A percentile compares a stretch with the other conserved stretches of the same genome.
phyloP scores from a whole-genome alignment of 1,140 invertebrate species.

The Bombus affinis region DNA sequence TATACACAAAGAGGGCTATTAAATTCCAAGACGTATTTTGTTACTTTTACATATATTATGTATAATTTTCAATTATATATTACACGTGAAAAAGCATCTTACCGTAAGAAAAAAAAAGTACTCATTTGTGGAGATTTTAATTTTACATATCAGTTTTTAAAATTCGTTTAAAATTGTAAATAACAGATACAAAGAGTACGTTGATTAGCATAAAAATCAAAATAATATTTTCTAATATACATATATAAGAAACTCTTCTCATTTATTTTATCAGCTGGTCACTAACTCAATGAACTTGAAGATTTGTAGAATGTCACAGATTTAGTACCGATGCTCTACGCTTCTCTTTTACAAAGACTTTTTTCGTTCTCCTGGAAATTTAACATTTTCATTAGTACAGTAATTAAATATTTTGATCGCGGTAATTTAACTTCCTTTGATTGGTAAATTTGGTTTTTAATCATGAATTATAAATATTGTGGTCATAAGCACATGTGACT shows the following conservation, averaged over 20 bases:
- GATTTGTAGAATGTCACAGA: neutral
- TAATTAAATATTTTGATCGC: neutral
- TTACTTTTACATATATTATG: neutral
- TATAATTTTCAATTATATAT: neutral
- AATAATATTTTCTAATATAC: neutral
- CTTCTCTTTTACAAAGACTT: neutral
- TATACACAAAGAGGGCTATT: neutral
- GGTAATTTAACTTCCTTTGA: neutral
- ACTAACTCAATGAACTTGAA: neutral
- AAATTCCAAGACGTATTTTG: neutral
- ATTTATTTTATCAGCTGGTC: neutral
- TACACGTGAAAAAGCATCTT: too few species aligned
- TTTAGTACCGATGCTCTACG: too few species aligned
- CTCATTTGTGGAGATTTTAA: neutral
- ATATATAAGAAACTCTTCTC: neutral
- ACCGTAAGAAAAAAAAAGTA: neutral
- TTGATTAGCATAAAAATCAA: neutral
- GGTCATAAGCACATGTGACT: neutral
- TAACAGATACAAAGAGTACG: neutral
- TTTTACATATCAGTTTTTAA: neutral
- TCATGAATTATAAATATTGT: constrained; percentile 41
- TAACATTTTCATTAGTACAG: neutral
- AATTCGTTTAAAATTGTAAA: neutral
- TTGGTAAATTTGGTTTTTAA: neutral
- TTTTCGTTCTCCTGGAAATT: neutral